Conservation (phyloP, 2,113 vertebrate species). For the Cyprinodon tularosa region DNA sequence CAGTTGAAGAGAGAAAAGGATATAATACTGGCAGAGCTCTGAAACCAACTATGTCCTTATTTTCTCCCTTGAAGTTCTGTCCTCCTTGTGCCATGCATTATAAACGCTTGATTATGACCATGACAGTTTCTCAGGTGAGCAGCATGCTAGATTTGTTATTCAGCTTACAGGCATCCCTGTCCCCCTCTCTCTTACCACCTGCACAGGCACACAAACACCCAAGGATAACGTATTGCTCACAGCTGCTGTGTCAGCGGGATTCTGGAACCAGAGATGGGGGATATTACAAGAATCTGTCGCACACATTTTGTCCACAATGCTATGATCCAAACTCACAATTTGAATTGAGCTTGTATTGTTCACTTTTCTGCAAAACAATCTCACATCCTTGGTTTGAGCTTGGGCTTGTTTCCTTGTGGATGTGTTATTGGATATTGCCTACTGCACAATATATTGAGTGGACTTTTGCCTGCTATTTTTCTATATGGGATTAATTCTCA, state of each 20-base stretch:
- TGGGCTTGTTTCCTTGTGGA: constrained; percentile 27
- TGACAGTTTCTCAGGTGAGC: constrained; percentile 77
- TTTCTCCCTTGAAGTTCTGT: constrained; percentile 63
- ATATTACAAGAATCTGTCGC: constrained; percentile 64
- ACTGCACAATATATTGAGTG: constrained; percentile 2
- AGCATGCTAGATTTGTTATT: constrained; percentile 74
- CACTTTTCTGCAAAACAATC: constrained; percentile 28
- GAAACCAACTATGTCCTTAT: constrained; percentile 63
- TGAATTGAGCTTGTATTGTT: constrained; percentile 45
- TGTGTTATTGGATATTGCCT: constrained; percentile 10
- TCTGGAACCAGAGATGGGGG: constrained; percentile 46
- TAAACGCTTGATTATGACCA: constrained; percentile 75
- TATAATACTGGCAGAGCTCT: constrained; percentile 57
- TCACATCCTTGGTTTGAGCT: constrained; percentile 1
- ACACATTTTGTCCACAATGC: constrained; percentile 41
- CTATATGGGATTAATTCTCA: background rate
- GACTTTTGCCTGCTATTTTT: constrained; percentile 8
- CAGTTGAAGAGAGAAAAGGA: constrained; percentile 56
- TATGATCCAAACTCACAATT: constrained; percentile 41
- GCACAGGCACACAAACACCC: constrained; percentile 41
- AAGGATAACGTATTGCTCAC: constrained; percentile 52
- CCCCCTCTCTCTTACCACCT: constrained; percentile 67
- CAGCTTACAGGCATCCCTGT: constrained; percentile 65
- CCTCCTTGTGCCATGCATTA: constrained; percentile 72
- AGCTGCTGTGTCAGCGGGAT: constrained; percentile 80